These are phyloP conservation scores for Montipora capricornis DNA, from an alignment of 64 coral and sea anemone genomes.

Conservation along the genomic window DNA sequence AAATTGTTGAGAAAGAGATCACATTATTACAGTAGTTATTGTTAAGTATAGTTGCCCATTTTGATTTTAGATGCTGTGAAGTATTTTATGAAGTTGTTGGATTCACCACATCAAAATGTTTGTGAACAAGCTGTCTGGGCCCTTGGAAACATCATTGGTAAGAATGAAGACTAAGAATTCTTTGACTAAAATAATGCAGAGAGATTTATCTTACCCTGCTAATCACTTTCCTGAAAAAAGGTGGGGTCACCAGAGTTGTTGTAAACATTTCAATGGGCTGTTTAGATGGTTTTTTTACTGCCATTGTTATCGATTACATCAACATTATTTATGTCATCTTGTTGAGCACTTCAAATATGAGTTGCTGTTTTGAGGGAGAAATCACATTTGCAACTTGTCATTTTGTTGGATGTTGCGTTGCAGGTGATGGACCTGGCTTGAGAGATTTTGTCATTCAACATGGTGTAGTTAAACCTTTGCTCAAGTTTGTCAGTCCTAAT, in stretches of 20 bases:
- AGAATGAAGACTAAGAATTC: not conserved
- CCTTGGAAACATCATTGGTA: constrained; percentile 97
- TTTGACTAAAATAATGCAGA: not conserved
- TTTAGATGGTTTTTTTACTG: no score
- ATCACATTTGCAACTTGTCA: no score
- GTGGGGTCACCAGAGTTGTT: no score
- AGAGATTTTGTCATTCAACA: constrained; percentile 98
- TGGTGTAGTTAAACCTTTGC: constrained; percentile 90
- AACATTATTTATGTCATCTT: no score
- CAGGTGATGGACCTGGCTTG: constrained; percentile 92
- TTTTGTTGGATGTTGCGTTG: not conserved
- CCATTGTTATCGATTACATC: no score
- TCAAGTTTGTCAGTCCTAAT: constrained; percentile 97
- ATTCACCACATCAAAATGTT: constrained; percentile 92
- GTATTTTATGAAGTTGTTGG: constrained; percentile 89
- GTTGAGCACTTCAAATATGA: no score
- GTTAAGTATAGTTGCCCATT: not conserved
- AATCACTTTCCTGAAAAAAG: no score
- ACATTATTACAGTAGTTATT: no score
- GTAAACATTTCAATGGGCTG: no score
- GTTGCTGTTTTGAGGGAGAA: no score
- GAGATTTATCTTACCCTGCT: no score
- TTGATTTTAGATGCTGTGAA: constrained; percentile 78
- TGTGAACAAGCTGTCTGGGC: constrained; percentile 99
- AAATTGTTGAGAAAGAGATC: no score